Percentiles rank a stretch among this genome's conserved stretches.
phyloP scores from a whole-genome alignment of 2,888 invertebrate species.

The Patella depressa region DNA sequence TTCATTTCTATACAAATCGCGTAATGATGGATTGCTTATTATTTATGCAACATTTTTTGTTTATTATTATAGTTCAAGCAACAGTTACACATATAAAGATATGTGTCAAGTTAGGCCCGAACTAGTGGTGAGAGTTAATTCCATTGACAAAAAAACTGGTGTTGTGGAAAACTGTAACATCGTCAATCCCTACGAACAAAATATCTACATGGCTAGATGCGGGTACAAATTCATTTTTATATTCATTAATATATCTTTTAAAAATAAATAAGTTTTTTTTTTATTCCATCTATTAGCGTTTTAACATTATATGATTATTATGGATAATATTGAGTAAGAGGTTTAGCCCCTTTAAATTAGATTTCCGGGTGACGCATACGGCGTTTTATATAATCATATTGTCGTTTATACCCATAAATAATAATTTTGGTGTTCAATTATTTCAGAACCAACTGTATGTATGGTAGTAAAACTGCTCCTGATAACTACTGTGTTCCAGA shows the following conservation, averaged over 20 bases:
- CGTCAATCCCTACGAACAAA: slow-evolving; percentile 26
- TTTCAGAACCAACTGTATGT: slow-evolving; percentile 23
- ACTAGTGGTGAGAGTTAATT: slow-evolving; percentile 25
- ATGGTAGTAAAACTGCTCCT: neutral
- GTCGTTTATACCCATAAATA: no score
- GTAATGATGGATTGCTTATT: no score
- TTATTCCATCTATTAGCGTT: no score
- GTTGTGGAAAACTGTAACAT: slow-evolving; percentile 26
- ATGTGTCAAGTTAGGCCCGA: slow-evolving; percentile 21
- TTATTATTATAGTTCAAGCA: slow-evolving; percentile 7
- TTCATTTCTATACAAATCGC: no score
- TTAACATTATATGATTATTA: no score
- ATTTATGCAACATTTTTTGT: neutral
- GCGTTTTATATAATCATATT: no score
- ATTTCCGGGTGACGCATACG: no score
- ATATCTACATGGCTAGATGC: slow-evolving; percentile 24
- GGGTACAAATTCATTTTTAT: slow-evolving; percentile 13
- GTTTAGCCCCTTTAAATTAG: no score
- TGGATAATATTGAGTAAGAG: no score
- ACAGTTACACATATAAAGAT: slow-evolving; percentile 18
- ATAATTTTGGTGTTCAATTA: slow-evolving; percentile 6
- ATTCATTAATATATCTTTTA: no score
- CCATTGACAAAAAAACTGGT: slow-evolving; percentile 13
- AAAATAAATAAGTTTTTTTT: no score
- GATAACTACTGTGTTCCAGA: slow-evolving; percentile 35